Evolutionary conservation across 2,797 vertebrate genomes (phyloP).

Genomic region (Gobionotothen gibberifrons): DNA sequence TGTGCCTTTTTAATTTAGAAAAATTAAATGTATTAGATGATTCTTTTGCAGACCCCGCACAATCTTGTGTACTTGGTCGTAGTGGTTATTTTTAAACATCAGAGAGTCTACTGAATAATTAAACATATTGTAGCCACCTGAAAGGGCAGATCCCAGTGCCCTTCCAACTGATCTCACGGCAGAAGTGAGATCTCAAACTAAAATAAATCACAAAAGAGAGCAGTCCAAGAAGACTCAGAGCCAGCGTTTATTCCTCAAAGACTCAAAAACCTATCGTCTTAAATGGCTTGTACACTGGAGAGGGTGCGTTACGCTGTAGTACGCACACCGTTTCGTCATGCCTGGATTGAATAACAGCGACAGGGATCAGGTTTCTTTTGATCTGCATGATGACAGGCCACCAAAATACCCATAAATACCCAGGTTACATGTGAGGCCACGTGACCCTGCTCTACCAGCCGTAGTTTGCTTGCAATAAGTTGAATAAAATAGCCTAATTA

Average conservation of each 20-base stretch:
- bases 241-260: conserved; percentile 15
- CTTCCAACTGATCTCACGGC: background rate
- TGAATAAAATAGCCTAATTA: background rate
- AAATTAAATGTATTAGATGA: background rate
- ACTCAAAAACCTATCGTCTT: background rate
- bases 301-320: conserved; percentile 1
- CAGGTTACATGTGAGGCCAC: background rate
- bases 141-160: background rate
- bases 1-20: background rate
- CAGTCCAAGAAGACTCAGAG: background rate
- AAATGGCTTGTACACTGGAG: conserved; percentile 3
- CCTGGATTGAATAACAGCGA: conserved; percentile 43
- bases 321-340: background rate
- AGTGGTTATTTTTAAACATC: conserved; percentile 1
- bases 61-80: background rate
- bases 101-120: background rate
- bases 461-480: background rate
- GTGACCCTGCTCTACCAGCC: background rate
- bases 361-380: conserved; percentile 56
- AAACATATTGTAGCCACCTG: background rate
- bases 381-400: conserved; percentile 24
- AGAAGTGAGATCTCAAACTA: background rate
- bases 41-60: background rate
- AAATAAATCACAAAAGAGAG: background rate
- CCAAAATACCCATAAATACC: conserved; percentile 5